A percentile compares a stretch with the other conserved stretches of the same genome.
Evolutionary conservation across 2,888 invertebrate genomes (phyloP).

Genomic region (Synanthedon formicaeformis): DNA sequence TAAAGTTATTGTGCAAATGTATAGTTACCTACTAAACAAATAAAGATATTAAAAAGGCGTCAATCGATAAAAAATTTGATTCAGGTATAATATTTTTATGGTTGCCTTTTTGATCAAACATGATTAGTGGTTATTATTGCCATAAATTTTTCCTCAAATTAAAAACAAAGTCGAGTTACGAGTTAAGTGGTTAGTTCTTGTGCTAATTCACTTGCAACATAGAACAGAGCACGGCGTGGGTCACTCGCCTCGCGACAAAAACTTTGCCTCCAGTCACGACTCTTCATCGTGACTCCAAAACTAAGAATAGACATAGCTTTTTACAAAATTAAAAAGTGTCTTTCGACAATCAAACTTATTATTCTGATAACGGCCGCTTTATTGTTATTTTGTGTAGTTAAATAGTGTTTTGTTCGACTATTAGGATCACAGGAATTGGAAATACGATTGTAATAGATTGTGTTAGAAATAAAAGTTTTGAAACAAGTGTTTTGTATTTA

Average conservation of each 20-base stretch:
- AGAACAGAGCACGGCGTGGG: slow-evolving; percentile 19
- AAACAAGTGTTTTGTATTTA: too few relatives aligned
- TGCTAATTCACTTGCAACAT: slow-evolving; percentile 3
- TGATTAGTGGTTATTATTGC: too few relatives aligned
- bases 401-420: background rate
- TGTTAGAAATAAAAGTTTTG: too few relatives aligned
- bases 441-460: too few relatives aligned
- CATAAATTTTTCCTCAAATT: too few relatives aligned
- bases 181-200: background rate
- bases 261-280: slow-evolving; percentile 37
- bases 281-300: slow-evolving; percentile 39
- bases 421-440: background rate
- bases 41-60: too few relatives aligned
- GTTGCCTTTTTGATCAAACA: too few relatives aligned
- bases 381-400: background rate
- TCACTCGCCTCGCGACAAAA: slow-evolving; percentile 32
- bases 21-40: too few relatives aligned
- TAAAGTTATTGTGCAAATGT: too few relatives aligned
- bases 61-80: too few relatives aligned
- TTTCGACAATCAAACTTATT: slow-evolving; percentile 3
- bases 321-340: slow-evolving; percentile 3
- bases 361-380: slow-evolving; percentile 6
- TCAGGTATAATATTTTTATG: too few relatives aligned
- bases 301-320: slow-evolving; percentile 13
- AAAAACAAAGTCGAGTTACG: too few relatives aligned